Evolutionary conservation across 1,140 invertebrate genomes (phyloP).

Genomic region (Drosophila sproati): DNA sequence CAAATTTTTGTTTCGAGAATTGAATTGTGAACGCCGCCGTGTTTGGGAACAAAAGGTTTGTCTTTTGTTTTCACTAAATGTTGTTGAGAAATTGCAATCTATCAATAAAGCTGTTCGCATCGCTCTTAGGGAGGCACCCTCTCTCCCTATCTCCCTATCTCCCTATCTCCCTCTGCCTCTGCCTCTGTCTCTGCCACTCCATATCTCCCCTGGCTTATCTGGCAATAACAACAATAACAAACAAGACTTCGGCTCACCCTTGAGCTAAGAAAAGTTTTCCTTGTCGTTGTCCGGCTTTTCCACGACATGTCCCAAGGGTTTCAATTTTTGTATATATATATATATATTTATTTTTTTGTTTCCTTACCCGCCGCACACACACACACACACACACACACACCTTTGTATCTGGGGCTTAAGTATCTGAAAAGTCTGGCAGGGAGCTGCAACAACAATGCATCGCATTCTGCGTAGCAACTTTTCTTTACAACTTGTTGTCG

Average conservation of each 20-base stretch:
- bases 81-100: constrained; percentile 70
- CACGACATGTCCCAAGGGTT: constrained; percentile 53
- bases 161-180: too few relatives aligned
- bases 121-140: constrained; percentile 13
- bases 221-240: constrained; percentile 50
- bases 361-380: background rate
- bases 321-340: constrained; percentile 6
- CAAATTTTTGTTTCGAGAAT: constrained; percentile 56
- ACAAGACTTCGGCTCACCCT: constrained; percentile 51
- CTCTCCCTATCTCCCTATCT: background rate
- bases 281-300: constrained; percentile 51
- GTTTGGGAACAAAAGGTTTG: constrained; percentile 59
- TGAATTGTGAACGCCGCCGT: background rate
- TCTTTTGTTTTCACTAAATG: constrained; percentile 44
- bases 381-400: background rate
- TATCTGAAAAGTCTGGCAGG: constrained; percentile 10
- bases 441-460: constrained; percentile 34
- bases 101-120: constrained; percentile 71
- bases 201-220: background rate
- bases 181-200: background rate
- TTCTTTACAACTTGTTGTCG: constrained; percentile 66
- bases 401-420: constrained; percentile 15
- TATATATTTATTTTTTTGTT: background rate
- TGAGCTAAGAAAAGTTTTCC: constrained; percentile 37
- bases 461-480: constrained; percentile 57